phyloP scores from a whole-genome alignment of 2,888 invertebrate genomes.

The Limnephilus lunatus region DNA sequence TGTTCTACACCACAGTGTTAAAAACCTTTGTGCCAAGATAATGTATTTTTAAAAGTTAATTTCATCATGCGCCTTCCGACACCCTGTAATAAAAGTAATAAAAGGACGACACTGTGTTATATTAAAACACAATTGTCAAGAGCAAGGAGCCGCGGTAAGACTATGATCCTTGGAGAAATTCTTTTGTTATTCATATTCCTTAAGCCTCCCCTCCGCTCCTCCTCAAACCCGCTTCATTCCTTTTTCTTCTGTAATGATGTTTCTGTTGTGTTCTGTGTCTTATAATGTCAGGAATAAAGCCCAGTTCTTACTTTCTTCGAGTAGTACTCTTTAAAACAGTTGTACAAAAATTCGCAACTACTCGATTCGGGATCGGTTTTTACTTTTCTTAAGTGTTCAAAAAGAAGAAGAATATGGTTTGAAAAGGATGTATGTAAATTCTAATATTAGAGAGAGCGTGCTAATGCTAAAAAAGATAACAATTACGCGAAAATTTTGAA shows the following conservation, averaged over 20 bases:
- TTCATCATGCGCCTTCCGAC: constrained; percentile 36
- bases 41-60: constrained; percentile 41
- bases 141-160: constrained; percentile 11
- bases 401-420: no score
- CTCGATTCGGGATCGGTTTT: not conserved
- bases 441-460: no score
- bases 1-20: not conserved
- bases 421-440: no score
- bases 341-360: not conserved
- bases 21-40: constrained; percentile 4
- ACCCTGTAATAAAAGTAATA: not conserved
- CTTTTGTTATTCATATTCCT: constrained; percentile 41
- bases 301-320: not conserved
- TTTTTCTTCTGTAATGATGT: not conserved
- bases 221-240: not conserved
- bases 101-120: constrained; percentile 5
- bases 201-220: not conserved
- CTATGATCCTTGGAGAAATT: constrained; percentile 25
- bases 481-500: no score
- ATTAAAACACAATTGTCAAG: constrained; percentile 35
- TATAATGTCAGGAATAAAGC: not conserved
- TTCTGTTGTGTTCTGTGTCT: not conserved
- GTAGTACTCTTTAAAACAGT: not conserved
- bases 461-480: no score
- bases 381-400: not conserved